These are phyloP conservation scores for Forbesichthys papilliferus DNA, from an alignment of 2,113 vertebrate genomes.

Conservation along the genomic window DNA sequence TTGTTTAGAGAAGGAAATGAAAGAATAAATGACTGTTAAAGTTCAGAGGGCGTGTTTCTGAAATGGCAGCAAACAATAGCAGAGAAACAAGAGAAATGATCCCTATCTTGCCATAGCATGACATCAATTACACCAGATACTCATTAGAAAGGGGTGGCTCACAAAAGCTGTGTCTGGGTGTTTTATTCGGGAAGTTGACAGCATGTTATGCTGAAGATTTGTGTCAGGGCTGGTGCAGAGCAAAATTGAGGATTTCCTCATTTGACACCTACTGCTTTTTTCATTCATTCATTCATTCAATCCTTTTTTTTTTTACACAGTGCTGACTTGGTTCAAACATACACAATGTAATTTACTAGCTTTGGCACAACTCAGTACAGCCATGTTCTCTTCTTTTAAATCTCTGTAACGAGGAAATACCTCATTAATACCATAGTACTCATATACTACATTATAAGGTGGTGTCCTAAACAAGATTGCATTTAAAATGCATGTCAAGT, in stretches of 20 bases:
- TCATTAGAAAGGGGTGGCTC: slow-evolving; percentile 60
- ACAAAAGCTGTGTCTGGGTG: slow-evolving; percentile 40
- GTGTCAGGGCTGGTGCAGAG: slow-evolving; percentile 62
- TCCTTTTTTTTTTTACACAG: slow-evolving; percentile 11
- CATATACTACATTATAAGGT: slow-evolving; percentile 46
- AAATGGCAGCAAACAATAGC: slow-evolving; percentile 74
- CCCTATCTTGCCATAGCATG: slow-evolving; percentile 65
- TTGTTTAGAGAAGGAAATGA: slow-evolving; percentile 77
- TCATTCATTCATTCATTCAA: background rate
- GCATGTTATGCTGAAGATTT: slow-evolving; percentile 64
- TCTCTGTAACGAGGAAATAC: slow-evolving; percentile 39
- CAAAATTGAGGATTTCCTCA: slow-evolving; percentile 59
- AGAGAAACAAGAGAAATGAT: slow-evolving; percentile 70
- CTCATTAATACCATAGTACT: slow-evolving; percentile 44
- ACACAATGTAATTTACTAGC: slow-evolving; percentile 62
- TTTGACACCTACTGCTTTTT: slow-evolving; percentile 57
- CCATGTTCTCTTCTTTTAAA: slow-evolving; percentile 40
- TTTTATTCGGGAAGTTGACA: slow-evolving; percentile 57
- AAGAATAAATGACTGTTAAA: slow-evolving; percentile 75
- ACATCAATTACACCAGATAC: slow-evolving; percentile 74
- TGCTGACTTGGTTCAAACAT: slow-evolving; percentile 56
- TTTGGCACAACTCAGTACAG: slow-evolving; percentile 35
- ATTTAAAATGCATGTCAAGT: slow-evolving; percentile 59
- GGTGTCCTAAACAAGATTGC: slow-evolving; percentile 64
- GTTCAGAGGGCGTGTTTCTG: slow-evolving; percentile 74